Conservation (phyloP, 2,797 vertebrate species). For the Mus spretus region DNA sequence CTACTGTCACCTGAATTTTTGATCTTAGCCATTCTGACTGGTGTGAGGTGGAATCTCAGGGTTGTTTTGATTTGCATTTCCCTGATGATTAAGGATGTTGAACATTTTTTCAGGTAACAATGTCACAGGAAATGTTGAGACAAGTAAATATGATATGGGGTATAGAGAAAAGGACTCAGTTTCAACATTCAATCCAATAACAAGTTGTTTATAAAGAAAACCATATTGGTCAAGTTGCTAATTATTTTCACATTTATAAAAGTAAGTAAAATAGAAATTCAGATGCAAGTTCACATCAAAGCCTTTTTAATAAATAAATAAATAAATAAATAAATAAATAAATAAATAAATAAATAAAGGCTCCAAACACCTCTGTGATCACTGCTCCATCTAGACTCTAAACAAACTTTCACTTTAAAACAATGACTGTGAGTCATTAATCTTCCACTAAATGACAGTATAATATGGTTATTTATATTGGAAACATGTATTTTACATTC, state of each 20-base stretch:
- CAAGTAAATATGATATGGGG: neutral
- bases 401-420: neutral
- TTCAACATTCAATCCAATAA: constrained; percentile 21
- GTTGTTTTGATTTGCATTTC: too few relatives aligned
- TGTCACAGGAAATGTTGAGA: neutral
- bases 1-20: too few relatives aligned
- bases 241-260: neutral
- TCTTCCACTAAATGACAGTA: neutral
- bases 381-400: neutral
- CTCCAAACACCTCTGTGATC: neutral
- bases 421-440: neutral
- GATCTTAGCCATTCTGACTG: too few relatives aligned
- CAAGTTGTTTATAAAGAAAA: neutral
- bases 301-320: neutral
- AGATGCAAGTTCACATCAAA: neutral
- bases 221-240: neutral
- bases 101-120: too few relatives aligned
- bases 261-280: neutral
- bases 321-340: too few relatives aligned
- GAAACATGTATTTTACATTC: neutral
- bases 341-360: neutral
- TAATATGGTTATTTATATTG: neutral
- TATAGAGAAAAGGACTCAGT: neutral
- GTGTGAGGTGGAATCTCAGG: too few relatives aligned
- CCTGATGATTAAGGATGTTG: too few relatives aligned